Percentiles rank a stretch among this genome's conserved stretches.
These are phyloP conservation scores for Nothobranchius furzeri DNA, from an alignment of 2,113 vertebrate genomes.

Conservation along the genomic window DNA sequence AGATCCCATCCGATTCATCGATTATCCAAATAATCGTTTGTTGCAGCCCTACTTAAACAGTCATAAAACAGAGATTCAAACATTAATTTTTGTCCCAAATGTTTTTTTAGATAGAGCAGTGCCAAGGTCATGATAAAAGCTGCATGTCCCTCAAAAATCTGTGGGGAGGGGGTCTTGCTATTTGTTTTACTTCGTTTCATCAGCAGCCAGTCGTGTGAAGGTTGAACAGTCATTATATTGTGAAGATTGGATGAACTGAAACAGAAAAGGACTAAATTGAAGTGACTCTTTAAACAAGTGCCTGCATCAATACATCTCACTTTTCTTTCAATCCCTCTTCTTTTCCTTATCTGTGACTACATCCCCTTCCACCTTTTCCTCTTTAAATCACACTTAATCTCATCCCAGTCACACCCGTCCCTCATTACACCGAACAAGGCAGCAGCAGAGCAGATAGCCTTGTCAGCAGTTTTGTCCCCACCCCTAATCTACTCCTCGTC, in stretches of 20 bases:
- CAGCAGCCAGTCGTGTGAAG: constrained; percentile 15
- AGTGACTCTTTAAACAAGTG: not conserved
- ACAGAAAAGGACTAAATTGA: constrained; percentile 4
- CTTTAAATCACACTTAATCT: constrained; percentile 16
- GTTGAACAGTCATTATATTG: constrained; percentile 22
- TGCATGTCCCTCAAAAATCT: constrained; percentile 6
- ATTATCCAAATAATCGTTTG: too few relatives aligned
- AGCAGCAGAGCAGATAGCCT: constrained; percentile 39
- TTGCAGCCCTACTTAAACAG: too few relatives aligned
- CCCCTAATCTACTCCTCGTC: not conserved
- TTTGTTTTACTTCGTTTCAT: constrained; percentile 26
- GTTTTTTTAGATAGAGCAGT: too few relatives aligned
- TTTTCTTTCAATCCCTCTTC: not conserved
- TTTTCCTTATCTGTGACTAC: constrained; percentile 16
- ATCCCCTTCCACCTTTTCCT: not conserved
- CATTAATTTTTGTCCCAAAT: too few relatives aligned
- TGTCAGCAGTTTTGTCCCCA: constrained; percentile 60
- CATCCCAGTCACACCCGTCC: constrained; percentile 20
- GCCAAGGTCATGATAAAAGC: too few relatives aligned
- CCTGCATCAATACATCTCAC: constrained; percentile 20
- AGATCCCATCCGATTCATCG: too few relatives aligned
- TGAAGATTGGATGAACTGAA: constrained; percentile 1
- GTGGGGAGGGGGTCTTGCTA: constrained; percentile 6
- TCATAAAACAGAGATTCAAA: too few relatives aligned
- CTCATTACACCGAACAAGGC: constrained; percentile 40